A percentile compares a stretch with the other conserved stretches of the same genome.
These are phyloP conservation scores for Drosophila tanythrix DNA, from an alignment of 2,888 invertebrate genomes.

Conservation along the genomic window DNA sequence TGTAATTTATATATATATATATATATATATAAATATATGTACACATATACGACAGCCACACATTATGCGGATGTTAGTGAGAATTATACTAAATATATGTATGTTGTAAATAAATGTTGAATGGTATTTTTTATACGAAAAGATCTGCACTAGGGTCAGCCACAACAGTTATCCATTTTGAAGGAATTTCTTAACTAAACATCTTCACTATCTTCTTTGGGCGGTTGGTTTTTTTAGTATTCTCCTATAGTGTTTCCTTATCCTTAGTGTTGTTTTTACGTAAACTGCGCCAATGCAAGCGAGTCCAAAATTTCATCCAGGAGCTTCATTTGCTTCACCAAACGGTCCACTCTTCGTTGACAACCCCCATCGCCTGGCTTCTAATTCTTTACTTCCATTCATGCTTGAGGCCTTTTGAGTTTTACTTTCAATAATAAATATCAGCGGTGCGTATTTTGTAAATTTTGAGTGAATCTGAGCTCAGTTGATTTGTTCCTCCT, in stretches of 20 bases:
- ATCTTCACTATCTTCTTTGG: constrained; percentile 1
- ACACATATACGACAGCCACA: constrained; percentile 10
- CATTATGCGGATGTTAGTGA: constrained; percentile 26
- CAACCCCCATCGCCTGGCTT: constrained; percentile 13
- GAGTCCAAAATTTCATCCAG: constrained; percentile 23
- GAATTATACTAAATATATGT: constrained; percentile 52
- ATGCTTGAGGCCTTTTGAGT: not conserved
- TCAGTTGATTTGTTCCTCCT: not conserved
- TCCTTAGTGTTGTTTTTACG: not conserved
- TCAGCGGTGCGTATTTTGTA: not conserved
- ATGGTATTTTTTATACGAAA: constrained; percentile 33
- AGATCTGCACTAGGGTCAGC: not conserved
- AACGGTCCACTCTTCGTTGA: constrained; percentile 18
- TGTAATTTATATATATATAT: constrained; percentile 56
- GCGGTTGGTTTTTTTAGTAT: not conserved
- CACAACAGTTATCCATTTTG: not conserved
- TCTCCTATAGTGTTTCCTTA: not conserved
- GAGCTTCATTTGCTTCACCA: constrained; percentile 28
- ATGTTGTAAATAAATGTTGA: constrained; percentile 54
- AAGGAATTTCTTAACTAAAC: not conserved
- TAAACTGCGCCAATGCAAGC: not conserved
- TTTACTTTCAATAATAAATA: not conserved
- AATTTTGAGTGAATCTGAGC: constrained; percentile 19
- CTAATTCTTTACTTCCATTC: constrained; percentile 8
- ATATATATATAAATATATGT: constrained; percentile 41